Conservation (phyloP, 2,113 vertebrate species). For the Takifugu bimaculatus region DNA sequence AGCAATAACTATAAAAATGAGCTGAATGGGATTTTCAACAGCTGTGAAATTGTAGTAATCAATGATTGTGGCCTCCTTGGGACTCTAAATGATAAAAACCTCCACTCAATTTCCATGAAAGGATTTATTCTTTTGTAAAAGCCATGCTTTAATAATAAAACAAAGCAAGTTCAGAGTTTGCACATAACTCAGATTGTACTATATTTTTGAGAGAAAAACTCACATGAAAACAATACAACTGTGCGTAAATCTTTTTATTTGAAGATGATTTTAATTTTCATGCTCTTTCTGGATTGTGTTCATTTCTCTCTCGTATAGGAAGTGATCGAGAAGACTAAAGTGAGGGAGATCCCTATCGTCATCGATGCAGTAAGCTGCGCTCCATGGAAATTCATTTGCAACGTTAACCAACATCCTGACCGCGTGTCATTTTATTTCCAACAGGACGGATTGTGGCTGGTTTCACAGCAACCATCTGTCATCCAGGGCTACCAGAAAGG, state of each 20-base stretch:
- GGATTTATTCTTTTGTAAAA: no score
- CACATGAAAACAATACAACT: no score
- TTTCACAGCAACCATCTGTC: conserved; percentile 86
- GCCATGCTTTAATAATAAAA: background rate
- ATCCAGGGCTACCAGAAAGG: conserved; percentile 89
- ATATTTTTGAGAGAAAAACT: no score
- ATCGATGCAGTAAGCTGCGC: conserved; percentile 88
- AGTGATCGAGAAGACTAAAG: conserved; percentile 86
- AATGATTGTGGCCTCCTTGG: background rate
- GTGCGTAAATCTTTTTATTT: no score
- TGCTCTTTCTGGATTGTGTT: background rate
- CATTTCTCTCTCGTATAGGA: conserved; percentile 70
- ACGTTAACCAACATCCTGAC: background rate
- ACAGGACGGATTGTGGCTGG: conserved; percentile 94
- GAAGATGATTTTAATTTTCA: no score
- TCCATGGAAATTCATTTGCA: background rate
- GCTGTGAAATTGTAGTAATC: background rate
- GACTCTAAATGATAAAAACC: no score
- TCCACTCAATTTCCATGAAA: no score
- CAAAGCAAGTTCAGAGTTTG: no score
- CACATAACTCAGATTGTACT: no score
- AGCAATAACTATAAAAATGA: background rate
- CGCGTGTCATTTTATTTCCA: conserved; percentile 24
- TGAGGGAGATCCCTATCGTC: conserved; percentile 86
- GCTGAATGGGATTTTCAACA: background rate